Conservation (phyloP, 2,113 vertebrate species). For the Coryphaenoides rupestris region DNA sequence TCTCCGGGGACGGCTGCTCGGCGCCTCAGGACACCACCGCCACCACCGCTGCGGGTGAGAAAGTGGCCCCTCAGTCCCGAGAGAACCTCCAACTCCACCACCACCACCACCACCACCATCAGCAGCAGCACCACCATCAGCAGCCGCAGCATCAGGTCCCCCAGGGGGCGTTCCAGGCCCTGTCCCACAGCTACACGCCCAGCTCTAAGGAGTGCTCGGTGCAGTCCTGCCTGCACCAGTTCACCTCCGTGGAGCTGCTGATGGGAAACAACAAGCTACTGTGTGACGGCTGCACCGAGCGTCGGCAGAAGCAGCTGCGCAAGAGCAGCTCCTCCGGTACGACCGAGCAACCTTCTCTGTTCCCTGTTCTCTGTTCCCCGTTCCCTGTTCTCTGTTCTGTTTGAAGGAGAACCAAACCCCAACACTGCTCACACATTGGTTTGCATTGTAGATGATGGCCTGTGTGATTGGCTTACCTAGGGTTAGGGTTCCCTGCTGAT, state of each 20-base stretch:
- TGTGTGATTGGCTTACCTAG: too few relatives aligned
- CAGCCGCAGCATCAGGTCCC: constrained; percentile 21
- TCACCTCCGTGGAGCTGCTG: constrained; percentile 92
- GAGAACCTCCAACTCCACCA: constrained; percentile 48
- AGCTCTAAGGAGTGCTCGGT: constrained; percentile 96
- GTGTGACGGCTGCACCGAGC: constrained; percentile 90
- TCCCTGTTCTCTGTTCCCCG: too few relatives aligned
- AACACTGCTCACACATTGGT: too few relatives aligned
- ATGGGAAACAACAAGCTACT: constrained; percentile 98
- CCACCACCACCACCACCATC: neutral
- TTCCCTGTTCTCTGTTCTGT: too few relatives aligned
- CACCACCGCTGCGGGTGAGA: too few relatives aligned
- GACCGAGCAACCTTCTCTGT: neutral
- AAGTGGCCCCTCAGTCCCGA: constrained; percentile 32
- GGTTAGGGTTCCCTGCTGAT: too few relatives aligned
- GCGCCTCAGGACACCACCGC: constrained; percentile 52
- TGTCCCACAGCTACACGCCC: constrained; percentile 89
- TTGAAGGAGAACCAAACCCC: too few relatives aligned
- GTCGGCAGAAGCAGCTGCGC: constrained; percentile 75
- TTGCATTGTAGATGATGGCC: too few relatives aligned
- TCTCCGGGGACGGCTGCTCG: constrained; percentile 52
- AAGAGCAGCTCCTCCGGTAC: constrained; percentile 78
- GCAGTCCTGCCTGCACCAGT: constrained; percentile 96
- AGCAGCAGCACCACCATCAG: too few relatives aligned
- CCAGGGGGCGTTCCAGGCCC: constrained; percentile 88